Conservation (phyloP, 2,797 vertebrate species). For the Hydrocynus forskahlii region DNA sequence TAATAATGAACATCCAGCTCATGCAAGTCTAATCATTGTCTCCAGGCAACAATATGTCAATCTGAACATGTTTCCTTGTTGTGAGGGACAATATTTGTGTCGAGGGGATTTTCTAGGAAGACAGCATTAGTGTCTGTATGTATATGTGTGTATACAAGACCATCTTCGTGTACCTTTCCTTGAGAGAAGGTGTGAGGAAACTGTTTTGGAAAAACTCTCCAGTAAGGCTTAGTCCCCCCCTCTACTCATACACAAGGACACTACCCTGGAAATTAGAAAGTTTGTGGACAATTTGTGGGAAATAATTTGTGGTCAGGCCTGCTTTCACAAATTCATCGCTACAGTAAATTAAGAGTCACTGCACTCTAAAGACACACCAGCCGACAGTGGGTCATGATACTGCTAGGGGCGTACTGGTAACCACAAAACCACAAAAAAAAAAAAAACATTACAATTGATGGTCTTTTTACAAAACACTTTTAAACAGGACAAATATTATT, state of each 20-base stretch:
- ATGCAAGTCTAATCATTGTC: slow-evolving; percentile 55
- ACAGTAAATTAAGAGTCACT: too few species aligned
- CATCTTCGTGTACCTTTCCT: neutral
- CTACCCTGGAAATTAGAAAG: neutral
- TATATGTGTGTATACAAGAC: neutral
- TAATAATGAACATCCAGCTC: slow-evolving; percentile 52
- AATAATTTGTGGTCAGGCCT: neutral
- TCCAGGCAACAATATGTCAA: slow-evolving; percentile 24
- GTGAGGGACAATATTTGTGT: slow-evolving; percentile 29
- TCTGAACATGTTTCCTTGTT: neutral
- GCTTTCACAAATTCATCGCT: too few species aligned
- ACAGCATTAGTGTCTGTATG: neutral
- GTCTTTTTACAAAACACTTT: too few species aligned
- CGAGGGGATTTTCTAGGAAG: slow-evolving; percentile 14
- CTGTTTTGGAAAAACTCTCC: neutral
- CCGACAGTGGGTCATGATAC: too few species aligned
- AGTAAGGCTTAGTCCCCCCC: too few species aligned
- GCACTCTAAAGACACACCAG: too few species aligned
- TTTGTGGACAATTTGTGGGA: neutral
- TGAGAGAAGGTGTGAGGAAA: too few species aligned
- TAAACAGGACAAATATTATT: too few species aligned
- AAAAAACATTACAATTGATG: too few species aligned
- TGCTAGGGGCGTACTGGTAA: too few species aligned
- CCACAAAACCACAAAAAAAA: too few species aligned
- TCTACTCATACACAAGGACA: too few species aligned